phyloP scores from a whole-genome alignment of 2,113 vertebrate genomes.

The Macheiramphus alcinus region DNA sequence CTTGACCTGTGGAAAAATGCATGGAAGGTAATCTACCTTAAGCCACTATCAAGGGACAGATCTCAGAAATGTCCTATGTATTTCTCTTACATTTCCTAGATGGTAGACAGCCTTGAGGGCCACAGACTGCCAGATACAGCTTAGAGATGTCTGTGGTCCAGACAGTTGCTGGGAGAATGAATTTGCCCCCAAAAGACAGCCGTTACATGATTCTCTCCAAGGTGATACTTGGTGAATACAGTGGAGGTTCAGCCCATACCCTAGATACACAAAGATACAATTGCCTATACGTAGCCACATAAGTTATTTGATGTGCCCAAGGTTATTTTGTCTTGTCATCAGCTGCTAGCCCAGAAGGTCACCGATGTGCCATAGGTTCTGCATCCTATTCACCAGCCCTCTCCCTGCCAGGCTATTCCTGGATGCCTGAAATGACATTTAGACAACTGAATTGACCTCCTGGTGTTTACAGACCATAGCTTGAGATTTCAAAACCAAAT shows the following conservation, averaged over 20 bases:
- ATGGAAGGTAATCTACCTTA: neutral
- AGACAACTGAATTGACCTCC: neutral
- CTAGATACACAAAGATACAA: neutral
- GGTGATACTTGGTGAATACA: neutral
- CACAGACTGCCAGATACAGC: neutral
- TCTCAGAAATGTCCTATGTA: neutral
- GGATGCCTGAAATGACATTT: neutral
- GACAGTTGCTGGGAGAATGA: neutral
- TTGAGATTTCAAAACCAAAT: neutral
- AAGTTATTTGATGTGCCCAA: neutral
- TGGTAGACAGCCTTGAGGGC: neutral
- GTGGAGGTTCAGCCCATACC: neutral
- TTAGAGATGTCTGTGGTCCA: neutral
- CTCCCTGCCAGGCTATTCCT: neutral
- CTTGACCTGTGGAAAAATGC: neutral
- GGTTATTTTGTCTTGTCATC: neutral
- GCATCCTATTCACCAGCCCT: neutral
- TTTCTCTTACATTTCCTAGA: neutral
- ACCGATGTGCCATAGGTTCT: neutral
- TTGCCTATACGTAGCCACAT: neutral
- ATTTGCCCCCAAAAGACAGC: neutral
- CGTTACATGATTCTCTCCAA: neutral
- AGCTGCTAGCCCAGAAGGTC: neutral
- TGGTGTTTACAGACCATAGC: neutral
- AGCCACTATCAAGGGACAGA: neutral